Percentiles rank a stretch among this genome's conserved stretches.
Conservation (phyloP, 1,140 invertebrate species). For the Trichogramma pretiosum region DNA sequence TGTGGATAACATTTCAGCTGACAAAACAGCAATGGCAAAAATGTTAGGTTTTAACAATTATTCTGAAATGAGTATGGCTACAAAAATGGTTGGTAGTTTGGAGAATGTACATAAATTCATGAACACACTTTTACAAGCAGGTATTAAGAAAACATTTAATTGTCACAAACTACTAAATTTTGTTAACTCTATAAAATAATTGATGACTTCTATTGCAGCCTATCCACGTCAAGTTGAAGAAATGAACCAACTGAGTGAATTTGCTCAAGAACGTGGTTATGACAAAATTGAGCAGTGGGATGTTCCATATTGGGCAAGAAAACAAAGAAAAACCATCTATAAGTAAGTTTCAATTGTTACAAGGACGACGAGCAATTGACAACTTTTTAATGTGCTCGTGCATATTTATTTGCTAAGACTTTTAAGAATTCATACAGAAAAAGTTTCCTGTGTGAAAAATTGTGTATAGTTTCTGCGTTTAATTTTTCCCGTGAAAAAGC, state of each 20-base stretch:
- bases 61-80: conserved; percentile 83
- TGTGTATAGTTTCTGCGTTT: no score
- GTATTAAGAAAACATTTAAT: conserved; percentile 28
- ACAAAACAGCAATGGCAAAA: conserved; percentile 62
- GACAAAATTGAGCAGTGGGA: conserved; percentile 72
- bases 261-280: conserved; percentile 68
- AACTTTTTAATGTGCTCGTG: no score
- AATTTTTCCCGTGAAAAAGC: no score
- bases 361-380: no score
- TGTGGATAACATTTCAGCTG: conserved; percentile 66
- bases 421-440: no score
- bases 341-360: conserved; percentile 40
- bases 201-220: conserved; percentile 37
- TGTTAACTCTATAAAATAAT: conserved; percentile 1
- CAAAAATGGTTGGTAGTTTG: conserved; percentile 84
- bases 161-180: not conserved
- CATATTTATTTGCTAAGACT: no score
- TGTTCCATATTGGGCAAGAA: conserved; percentile 75
- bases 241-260: conserved; percentile 61
- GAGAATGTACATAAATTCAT: conserved; percentile 68
- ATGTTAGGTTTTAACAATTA: conserved; percentile 71
- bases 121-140: conserved; percentile 56
- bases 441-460: no score
- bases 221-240: conserved; percentile 68
- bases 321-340: conserved; percentile 56